Conservation (phyloP, 1,140 invertebrate genomes). For the Temnothorax curvispinosus region DNA sequence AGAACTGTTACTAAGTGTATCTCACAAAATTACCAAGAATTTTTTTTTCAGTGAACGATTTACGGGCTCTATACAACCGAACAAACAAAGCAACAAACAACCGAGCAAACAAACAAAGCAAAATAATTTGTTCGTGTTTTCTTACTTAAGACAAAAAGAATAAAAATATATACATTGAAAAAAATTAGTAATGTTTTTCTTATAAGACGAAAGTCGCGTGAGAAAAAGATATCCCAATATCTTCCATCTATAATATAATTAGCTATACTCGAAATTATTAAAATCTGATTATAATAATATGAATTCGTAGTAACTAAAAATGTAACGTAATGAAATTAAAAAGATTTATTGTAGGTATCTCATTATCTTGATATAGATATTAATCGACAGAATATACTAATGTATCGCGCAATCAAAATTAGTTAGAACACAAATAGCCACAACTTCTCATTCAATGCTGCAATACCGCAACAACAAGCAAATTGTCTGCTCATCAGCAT, state of each 20-base stretch:
- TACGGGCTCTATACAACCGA: not conserved
- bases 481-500: slow-evolving; percentile 22
- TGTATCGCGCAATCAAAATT: slow-evolving; percentile 22
- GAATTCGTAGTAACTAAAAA: not conserved
- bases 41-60: too few species aligned
- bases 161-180: not conserved
- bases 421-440: not conserved
- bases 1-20: too few species aligned
- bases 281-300: not conserved
- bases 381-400: not conserved
- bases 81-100: not conserved
- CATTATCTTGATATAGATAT: slow-evolving; percentile 1
- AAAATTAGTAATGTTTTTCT: not conserved
- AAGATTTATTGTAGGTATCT: not conserved
- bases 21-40: too few species aligned
- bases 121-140: not conserved
- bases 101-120: not conserved
- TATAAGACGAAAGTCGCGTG: not conserved
- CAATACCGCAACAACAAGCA: slow-evolving; percentile 10
- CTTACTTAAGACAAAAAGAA: not conserved
- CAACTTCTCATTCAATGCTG: slow-evolving; percentile 34
- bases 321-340: not conserved
- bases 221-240: not conserved
- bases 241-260: not conserved
- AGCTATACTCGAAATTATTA: not conserved